Percentiles rank a stretch among this genome's conserved stretches.
Evolutionary conservation across 1,140 invertebrate species (phyloP).

Genomic region (Bursaphelenchus mucronatus): DNA sequence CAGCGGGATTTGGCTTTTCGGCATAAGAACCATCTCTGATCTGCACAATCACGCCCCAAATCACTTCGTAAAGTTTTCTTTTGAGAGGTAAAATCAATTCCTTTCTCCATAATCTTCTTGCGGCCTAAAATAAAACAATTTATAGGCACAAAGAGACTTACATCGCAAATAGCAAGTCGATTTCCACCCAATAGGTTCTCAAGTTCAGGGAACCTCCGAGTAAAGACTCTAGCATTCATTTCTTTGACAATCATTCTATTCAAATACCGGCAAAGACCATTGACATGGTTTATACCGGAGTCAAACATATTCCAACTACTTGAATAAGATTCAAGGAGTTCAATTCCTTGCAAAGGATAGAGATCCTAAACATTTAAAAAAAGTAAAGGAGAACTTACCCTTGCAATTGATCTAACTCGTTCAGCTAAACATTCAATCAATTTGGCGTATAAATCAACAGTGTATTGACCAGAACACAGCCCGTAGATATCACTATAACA

Average conservation of each 20-base stretch:
- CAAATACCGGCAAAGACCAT: constrained; percentile 9
- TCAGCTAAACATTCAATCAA: constrained; percentile 4
- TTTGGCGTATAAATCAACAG: background rate
- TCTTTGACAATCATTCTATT: constrained; percentile 15
- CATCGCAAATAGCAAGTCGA: background rate
- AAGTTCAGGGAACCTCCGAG: constrained; percentile 4
- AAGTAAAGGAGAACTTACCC: background rate
- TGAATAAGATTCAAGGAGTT: constrained; percentile 12
- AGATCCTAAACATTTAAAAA: constrained; percentile 9
- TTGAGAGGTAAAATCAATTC: constrained; percentile 8
- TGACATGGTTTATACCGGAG: constrained; percentile 6
- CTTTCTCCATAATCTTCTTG: constrained; percentile 13
- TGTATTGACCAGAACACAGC: background rate
- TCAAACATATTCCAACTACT: constrained; percentile 5
- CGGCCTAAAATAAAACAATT: constrained; percentile 11
- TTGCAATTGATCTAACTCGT: background rate
- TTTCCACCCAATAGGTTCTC: background rate
- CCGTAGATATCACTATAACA: constrained; percentile 18
- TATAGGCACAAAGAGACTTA: background rate
- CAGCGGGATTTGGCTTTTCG: background rate
- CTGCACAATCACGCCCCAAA: constrained; percentile 10
- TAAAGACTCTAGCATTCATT: background rate
- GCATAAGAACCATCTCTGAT: background rate
- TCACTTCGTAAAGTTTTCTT: constrained; percentile 3
- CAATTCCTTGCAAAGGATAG: background rate